Evolutionary conservation across 2,888 invertebrate species (phyloP).

Genomic region (Xanthorhoe spadicearia): DNA sequence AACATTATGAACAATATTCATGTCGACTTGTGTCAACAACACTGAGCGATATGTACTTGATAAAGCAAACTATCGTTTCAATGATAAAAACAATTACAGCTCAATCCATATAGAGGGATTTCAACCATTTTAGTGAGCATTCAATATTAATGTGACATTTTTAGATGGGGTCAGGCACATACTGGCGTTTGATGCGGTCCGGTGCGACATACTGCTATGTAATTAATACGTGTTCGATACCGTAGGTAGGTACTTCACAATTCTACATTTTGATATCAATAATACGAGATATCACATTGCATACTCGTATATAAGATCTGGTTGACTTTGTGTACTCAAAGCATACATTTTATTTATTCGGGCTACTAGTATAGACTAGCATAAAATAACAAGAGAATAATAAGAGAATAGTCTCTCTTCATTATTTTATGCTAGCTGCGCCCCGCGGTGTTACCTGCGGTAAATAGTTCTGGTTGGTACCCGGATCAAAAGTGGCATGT

Average conservation of each 20-base stretch:
- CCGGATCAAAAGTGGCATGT: no score
- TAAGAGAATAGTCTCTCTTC: no score
- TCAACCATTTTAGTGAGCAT: conserved; percentile 36
- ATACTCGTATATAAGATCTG: not conserved
- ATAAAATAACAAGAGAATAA: no score
- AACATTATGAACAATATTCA: conserved; percentile 10
- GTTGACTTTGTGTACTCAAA: not conserved
- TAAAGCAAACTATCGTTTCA: conserved; percentile 15
- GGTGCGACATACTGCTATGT: conserved; percentile 11
- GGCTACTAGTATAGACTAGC: no score
- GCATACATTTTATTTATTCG: not conserved
- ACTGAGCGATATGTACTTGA: conserved; percentile 18
- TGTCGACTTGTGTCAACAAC: conserved; percentile 10
- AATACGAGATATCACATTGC: conserved; percentile 17
- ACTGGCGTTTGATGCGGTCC: conserved; percentile 16
- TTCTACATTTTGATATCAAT: conserved; percentile 7
- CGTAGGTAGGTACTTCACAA: not conserved
- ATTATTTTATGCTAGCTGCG: no score
- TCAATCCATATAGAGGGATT: conserved; percentile 32
- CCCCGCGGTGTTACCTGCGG: no score
- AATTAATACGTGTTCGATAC: conserved; percentile 22
- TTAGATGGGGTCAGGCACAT: conserved; percentile 16
- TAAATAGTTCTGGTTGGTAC: no score
- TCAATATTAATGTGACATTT: conserved; percentile 4
- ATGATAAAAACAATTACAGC: conserved; percentile 32